Conservation (phyloP, 2,797 vertebrate genomes). For the Gambelia wislizenii region DNA sequence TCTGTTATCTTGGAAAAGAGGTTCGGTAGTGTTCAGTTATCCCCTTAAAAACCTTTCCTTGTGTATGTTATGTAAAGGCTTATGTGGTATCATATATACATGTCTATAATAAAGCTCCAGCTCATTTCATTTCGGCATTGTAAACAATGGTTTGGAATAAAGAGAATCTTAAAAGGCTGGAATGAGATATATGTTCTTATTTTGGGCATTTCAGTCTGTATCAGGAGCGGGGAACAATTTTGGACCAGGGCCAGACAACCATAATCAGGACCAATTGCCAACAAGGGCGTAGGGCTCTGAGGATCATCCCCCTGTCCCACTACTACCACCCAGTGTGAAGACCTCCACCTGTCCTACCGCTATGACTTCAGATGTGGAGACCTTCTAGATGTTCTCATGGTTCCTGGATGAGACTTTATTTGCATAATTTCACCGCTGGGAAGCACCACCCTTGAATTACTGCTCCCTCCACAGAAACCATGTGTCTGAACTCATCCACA, state of each 20-base stretch:
- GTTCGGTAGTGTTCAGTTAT: background rate
- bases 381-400: too few relatives aligned
- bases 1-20: background rate
- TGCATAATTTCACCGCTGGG: too few relatives aligned
- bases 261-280: background rate
- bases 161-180: background rate
- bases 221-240: background rate
- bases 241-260: background rate
- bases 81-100: background rate
- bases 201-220: background rate
- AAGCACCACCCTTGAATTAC: too few relatives aligned
- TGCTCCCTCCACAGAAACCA: too few relatives aligned
- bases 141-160: background rate
- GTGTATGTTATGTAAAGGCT: background rate
- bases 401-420: too few relatives aligned
- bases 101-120: background rate
- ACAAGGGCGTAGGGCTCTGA: background rate
- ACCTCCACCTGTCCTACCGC: too few relatives aligned
- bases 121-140: background rate
- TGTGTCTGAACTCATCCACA: too few relatives aligned
- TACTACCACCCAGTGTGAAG: too few relatives aligned
- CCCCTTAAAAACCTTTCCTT: background rate
- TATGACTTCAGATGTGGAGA: too few relatives aligned
- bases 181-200: background rate
- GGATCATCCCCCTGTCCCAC: too few relatives aligned